Evolutionary conservation across 1,140 invertebrate genomes (phyloP), one percentile per base, ranked within the genome.

Genomic region (Galleria mellonella): DNA sequence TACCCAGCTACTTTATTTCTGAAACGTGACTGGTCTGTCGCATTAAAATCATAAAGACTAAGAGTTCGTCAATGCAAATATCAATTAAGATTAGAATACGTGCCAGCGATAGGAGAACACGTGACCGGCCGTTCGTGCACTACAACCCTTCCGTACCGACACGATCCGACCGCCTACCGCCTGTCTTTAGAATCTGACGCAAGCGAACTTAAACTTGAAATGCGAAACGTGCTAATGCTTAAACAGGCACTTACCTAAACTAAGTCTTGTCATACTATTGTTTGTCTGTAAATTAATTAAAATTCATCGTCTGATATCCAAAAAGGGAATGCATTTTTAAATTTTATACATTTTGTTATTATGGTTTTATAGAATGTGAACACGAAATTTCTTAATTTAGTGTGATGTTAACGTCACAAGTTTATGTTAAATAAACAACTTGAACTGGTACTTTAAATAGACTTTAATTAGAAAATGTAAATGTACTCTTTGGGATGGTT

Each of bases 191-290:
- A 23, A 6, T 3, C 17, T 23, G 17, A 23, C 27, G 41, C 17
- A 23, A 6, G 40, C 37, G 42, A 68, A 72, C 68, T 73, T 55
- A 63, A 73, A 72, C 63, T 76, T 56, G 57, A 76, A 81, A 76
- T 76, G 71, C 68, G 62, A 83, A 74, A 83, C 77, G 77, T 83
- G 77, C 63, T 74, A 72, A 66, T 61, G 73, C 77, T 58, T 83
- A 82, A 83, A 76, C 60, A 78, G 70, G 49, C 62, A 67, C 63
- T 79, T 68, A 61, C 54, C 55, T 55, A 62, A 65, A 70, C 56
- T 69, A 58, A 66, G 55, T 56, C 40, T 43, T 47, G 31, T 36
- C 32, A 41, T 53, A 36, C 45, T 55, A 56, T 55, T 76, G 64
- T 72, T 79, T 74, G 60, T 63, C 58, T 60, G 58, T 60, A 55